phyloP scores from a whole-genome alignment of 2,888 invertebrate species.

The Aphodius sticticus region DNA sequence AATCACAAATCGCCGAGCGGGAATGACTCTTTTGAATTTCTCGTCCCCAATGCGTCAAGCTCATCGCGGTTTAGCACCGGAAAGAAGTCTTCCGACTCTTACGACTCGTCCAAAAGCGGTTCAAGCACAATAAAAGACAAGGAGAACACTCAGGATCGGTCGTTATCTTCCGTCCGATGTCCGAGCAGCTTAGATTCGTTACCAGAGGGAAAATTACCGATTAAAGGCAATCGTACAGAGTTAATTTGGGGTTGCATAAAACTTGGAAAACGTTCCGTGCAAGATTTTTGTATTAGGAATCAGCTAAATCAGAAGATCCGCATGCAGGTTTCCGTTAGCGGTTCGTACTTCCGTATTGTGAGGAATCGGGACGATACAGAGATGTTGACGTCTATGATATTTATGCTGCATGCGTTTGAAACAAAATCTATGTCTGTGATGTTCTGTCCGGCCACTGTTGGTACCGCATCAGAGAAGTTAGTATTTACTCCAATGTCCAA shows the following conservation, averaged over 20 bases:
- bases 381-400: constrained; percentile 53
- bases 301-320: constrained; percentile 64
- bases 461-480: constrained; percentile 64
- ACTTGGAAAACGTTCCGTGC: constrained; percentile 63
- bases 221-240: constrained; percentile 66
- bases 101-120: neutral
- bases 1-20: neutral
- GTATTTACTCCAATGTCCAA: constrained; percentile 60
- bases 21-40: neutral
- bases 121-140: constrained; percentile 29
- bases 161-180: constrained; percentile 47
- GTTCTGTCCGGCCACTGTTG: constrained; percentile 65
- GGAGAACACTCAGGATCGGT: constrained; percentile 34
- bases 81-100: constrained; percentile 4
- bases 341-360: constrained; percentile 60
- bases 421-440: constrained; percentile 64
- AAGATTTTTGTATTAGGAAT: constrained; percentile 67
- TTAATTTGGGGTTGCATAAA: constrained; percentile 69
- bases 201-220: constrained; percentile 60
- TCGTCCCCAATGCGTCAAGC: neutral
- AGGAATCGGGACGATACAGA: constrained; percentile 55
- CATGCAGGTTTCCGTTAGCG: constrained; percentile 63
- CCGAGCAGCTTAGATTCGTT: constrained; percentile 53
- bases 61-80: neutral
- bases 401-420: constrained; percentile 66